Conservation (phyloP, 1,140 invertebrate species). For the Drosophila mojavensis region DNA sequence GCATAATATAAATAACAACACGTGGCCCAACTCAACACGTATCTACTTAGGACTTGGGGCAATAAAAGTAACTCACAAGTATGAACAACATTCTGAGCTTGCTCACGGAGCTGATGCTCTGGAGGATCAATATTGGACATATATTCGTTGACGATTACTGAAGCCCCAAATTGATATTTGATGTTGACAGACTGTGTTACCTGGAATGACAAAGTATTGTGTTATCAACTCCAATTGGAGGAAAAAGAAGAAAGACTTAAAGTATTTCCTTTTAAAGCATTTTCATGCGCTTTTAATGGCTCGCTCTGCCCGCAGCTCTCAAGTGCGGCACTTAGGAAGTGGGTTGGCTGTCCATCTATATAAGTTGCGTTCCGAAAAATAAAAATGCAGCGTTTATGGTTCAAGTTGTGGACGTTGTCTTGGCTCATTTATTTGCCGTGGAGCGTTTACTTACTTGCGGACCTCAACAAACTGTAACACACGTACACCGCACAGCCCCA, state of each 20-base stretch:
- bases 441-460: conserved; percentile 52
- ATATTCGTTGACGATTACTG: neutral
- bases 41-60: conserved; percentile 8
- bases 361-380: conserved; percentile 36
- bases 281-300: conserved; percentile 22
- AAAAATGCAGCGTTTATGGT: conserved; percentile 73
- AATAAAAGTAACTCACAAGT: conserved; percentile 36
- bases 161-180: conserved; percentile 9
- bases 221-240: neutral
- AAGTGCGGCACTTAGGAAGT: conserved; percentile 19
- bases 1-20: conserved; percentile 44
- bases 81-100: conserved; percentile 15
- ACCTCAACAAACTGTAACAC: conserved; percentile 47
- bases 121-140: neutral
- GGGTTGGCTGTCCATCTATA: conserved; percentile 41
- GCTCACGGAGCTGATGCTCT: conserved; percentile 3
- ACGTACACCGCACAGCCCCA: conserved; percentile 34
- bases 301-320: conserved; percentile 9
- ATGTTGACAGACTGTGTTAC: conserved; percentile 3
- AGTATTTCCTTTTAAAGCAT: conserved; percentile 6
- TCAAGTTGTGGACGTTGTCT: conserved; percentile 45
- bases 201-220: neutral
- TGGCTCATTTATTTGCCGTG: conserved; percentile 35
- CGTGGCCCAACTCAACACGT: conserved; percentile 16
- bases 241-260: neutral